Evolutionary conservation across 2,888 invertebrate species (phyloP).

Genomic region (Drepana falcataria): DNA sequence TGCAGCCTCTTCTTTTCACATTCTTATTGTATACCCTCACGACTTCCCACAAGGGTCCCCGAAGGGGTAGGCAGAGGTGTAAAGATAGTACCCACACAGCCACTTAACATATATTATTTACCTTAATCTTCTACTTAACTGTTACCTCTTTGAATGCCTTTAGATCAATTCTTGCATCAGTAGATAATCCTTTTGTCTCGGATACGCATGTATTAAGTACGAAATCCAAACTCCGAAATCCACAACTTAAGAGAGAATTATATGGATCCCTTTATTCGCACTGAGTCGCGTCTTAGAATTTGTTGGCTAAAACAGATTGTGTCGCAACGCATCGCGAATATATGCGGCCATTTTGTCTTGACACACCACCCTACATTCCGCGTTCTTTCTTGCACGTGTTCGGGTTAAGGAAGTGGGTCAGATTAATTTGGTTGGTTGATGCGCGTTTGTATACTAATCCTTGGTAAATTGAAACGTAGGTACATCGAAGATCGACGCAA

Average conservation of each 20-base stretch:
- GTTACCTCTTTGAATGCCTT: not conserved
- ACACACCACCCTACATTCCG: slow-evolving; percentile 8
- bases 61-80: too few relatives aligned
- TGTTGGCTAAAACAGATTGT: slow-evolving; percentile 12
- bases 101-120: too few relatives aligned
- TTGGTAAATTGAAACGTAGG: slow-evolving; percentile 41
- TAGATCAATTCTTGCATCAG: not conserved
- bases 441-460: slow-evolving; percentile 34
- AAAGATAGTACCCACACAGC: too few relatives aligned
- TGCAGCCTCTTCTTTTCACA: too few relatives aligned
- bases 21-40: too few relatives aligned
- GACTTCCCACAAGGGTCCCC: too few relatives aligned
- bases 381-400: slow-evolving; percentile 3
- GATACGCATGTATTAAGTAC: slow-evolving; percentile 9
- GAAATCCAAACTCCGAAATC: slow-evolving; percentile 17
- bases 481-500: slow-evolving; percentile 31
- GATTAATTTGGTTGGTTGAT: slow-evolving; percentile 15
- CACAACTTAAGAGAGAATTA: slow-evolving; percentile 37
- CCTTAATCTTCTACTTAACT: slow-evolving; percentile 6
- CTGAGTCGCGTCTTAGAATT: slow-evolving; percentile 16
- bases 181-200: slow-evolving; percentile 6
- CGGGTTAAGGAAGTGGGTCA: slow-evolving; percentile 8
- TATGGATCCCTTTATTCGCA: slow-evolving; percentile 37
- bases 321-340: slow-evolving; percentile 15
- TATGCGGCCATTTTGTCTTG: slow-evolving; percentile 20